A percentile compares a stretch with the other conserved stretches of the same genome.
These are phyloP conservation scores for Episyrphus balteatus DNA, from an alignment of 1,140 invertebrate species.

Conservation along the genomic window DNA sequence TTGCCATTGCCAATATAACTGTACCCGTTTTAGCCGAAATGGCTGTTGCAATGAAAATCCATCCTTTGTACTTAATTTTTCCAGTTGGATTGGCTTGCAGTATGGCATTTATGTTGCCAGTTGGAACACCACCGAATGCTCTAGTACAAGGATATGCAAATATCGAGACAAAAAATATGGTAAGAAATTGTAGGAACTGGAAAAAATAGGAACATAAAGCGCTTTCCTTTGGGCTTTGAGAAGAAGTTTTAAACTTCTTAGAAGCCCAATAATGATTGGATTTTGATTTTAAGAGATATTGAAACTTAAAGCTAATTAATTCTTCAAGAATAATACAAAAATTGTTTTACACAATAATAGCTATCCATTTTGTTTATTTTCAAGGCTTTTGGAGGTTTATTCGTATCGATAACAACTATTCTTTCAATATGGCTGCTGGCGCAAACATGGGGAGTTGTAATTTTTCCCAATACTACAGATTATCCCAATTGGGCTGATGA, in stretches of 20 bases:
- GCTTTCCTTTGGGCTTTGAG: neutral
- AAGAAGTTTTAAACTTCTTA: neutral
- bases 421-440: slow-evolving; percentile 49
- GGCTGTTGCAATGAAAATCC: slow-evolving; percentile 46
- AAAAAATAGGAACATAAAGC: slow-evolving; percentile 1
- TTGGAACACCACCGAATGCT: slow-evolving; percentile 77
- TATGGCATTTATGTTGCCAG: slow-evolving; percentile 60
- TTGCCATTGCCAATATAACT: slow-evolving; percentile 53
- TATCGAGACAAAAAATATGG: slow-evolving; percentile 60
- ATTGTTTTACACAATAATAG: neutral
- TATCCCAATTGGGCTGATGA: slow-evolving; percentile 17
- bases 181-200: slow-evolving; percentile 20
- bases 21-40: slow-evolving; percentile 51
- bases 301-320: neutral
- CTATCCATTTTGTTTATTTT: neutral
- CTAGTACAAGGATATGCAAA: slow-evolving; percentile 68
- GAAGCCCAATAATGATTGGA: neutral
- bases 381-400: slow-evolving; percentile 54
- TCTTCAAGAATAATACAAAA: neutral
- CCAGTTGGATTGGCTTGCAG: slow-evolving; percentile 64
- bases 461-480: slow-evolving; percentile 25
- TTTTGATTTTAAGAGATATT: neutral
- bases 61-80: slow-evolving; percentile 75
- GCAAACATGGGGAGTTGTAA: slow-evolving; percentile 44
- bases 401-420: slow-evolving; percentile 61